Base-by-base conservation (phyloP, 1,140 invertebrate genomes). In the Drosophila trapezifrons region DNA sequence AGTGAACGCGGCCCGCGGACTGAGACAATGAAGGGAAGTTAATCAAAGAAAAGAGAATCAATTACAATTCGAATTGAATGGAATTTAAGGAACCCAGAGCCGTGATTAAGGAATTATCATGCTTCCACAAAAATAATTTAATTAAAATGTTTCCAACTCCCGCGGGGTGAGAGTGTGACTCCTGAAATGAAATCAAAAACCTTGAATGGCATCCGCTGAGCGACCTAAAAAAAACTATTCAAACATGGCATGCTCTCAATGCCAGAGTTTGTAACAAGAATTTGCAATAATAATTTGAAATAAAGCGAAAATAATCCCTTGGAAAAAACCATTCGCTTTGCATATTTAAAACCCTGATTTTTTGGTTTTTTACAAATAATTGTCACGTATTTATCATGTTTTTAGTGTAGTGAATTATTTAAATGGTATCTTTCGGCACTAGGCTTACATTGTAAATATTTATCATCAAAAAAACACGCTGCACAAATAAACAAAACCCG, bases 31-130 rank as follows among this genome's bases (percentile, higher is more conserved):
- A 29, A 29, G 17, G n/a, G 20, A 32, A 47, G 67, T 71, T 70
- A 57, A 71, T 71, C 67, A 57, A n/a, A 6, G 35, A 37, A 46
- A 35, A 54, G 38, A 47, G 35, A 52, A 65, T 69, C 65, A 62
- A 51, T 64, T 64, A 42, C 58, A 42, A 37, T 60, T 32, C 27
- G 29, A 51, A 29, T 29, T 42, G 37, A 13, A 12, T 22, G 18
- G 29, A 17, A 22, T 20, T 52, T 20, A 52, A 32, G 4, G 45
- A 18, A 49, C 20, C 22, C 18, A 15, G 3, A 29, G 17, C 18
- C 17, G 18, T 29, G 25, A 35, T 57, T 22, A 62, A 62, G 29
- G n/a, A 57, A 46, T 27, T 57, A 46, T 27, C 29, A 52, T 4
- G 1, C 27, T 8, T 37, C 4, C 5, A 37, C 29, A 35, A 32